Conservation (phyloP, 1,140 invertebrate species). For the Drosophila ananassae region DNA sequence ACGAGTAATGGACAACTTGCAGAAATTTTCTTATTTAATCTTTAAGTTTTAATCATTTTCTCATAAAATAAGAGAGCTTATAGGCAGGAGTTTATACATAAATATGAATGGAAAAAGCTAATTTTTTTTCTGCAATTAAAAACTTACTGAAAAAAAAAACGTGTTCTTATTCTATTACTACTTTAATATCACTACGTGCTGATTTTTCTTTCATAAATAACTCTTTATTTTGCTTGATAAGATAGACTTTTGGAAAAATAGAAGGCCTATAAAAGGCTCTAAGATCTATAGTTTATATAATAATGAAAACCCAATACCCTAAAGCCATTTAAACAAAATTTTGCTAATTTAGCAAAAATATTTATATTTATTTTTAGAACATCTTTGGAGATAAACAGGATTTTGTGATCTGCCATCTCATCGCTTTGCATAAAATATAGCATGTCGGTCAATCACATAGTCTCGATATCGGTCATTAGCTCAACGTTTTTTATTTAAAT, state of each 20-base stretch:
- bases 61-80: too few relatives aligned
- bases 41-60: background rate
- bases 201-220: background rate
- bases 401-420: background rate
- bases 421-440: too few relatives aligned
- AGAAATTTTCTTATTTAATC: too few relatives aligned
- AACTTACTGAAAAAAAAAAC: too few relatives aligned
- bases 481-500: slow-evolving; percentile 22
- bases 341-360: background rate
- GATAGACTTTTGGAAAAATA: background rate
- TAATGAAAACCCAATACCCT: background rate
- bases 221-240: background rate
- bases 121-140: too few relatives aligned
- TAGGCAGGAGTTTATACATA: too few relatives aligned
- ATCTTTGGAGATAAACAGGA: background rate
- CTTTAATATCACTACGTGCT: background rate
- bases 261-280: background rate
- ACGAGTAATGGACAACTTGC: too few relatives aligned
- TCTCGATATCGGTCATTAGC: slow-evolving; percentile 60
- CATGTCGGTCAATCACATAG: slow-evolving; percentile 28
- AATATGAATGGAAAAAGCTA: too few relatives aligned
- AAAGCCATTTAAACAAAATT: background rate
- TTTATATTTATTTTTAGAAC: background rate
- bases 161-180: too few relatives aligned
- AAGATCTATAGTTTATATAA: background rate